A percentile compares a stretch with the other conserved stretches of the same genome.
Conservation (phyloP, 1,140 invertebrate species). For the Drosophila murphyi region DNA sequence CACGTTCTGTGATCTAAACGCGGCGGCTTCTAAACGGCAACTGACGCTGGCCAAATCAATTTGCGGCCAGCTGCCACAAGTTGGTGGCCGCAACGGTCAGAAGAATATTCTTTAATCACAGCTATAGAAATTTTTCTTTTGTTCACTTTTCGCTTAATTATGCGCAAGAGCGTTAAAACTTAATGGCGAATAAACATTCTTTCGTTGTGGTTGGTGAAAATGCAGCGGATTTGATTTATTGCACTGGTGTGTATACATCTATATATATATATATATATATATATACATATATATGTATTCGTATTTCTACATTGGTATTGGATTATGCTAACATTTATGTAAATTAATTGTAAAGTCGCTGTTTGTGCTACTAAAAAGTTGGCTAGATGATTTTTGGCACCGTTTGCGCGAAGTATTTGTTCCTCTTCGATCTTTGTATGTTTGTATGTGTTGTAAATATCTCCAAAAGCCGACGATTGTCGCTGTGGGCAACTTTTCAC, state of each 20-base stretch:
- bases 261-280: background rate
- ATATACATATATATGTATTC: conserved; percentile 2
- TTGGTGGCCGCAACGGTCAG: conserved; percentile 12
- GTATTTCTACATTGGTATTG: conserved; percentile 15
- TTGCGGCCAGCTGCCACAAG: conserved; percentile 37
- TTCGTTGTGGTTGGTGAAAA: conserved; percentile 61
- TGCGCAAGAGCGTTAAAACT: conserved; percentile 76
- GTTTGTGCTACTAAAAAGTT: conserved; percentile 58
- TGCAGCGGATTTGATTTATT: conserved; percentile 69
- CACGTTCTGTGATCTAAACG: conserved; percentile 63
- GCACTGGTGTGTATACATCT: background rate
- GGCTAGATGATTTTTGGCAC: conserved; percentile 40
- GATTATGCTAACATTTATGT: conserved; percentile 39
- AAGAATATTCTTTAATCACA: conserved; percentile 72
- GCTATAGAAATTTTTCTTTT: conserved; percentile 74
- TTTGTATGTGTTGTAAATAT: conserved; percentile 1
- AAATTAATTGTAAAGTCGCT: conserved; percentile 52
- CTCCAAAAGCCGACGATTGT: conserved; percentile 12
- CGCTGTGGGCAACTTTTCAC: conserved; percentile 47
- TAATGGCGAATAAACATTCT: conserved; percentile 79
- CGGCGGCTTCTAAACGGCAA: conserved; percentile 77
- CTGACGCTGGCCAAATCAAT: conserved; percentile 78
- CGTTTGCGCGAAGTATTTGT: conserved; percentile 25
- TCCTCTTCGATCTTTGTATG: background rate
- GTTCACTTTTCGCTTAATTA: conserved; percentile 74